Evolutionary conservation across 2,888 invertebrate species (phyloP), one percentile per base, ranked within the genome.

Genomic region (Epistrophe eligans): DNA sequence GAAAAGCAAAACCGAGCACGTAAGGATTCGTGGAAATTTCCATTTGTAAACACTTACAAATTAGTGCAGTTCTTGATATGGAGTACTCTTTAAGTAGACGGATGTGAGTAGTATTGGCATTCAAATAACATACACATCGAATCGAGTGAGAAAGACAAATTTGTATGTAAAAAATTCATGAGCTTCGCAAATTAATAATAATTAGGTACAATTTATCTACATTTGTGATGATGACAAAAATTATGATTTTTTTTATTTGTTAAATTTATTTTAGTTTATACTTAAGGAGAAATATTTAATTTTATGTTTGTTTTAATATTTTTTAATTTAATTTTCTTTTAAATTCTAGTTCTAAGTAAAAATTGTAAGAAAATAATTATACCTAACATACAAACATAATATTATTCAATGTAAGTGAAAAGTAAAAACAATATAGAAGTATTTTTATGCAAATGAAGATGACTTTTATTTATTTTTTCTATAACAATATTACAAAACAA

Each of bases 41-140:
- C 92, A 4, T 91, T 94, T 88, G 93, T 95, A 2, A 94, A 95
- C 89, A 89, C 95, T 28, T 95, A 95, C 89, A 94, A 94, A 89
- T 91, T 95, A 52, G 89, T 94, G 45, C 93, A 94, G 71, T 94
- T 95, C 91, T 90, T 95, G 28, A 94, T 95, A 90, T 95, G 95
- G 95, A 93, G 95, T 84, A 95, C 95, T 28, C 92, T 95, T 87
- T 95, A 94, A 70, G 17, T 5, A 10, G 0, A 32, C 32, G 35
- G n/a, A n/a, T n/a, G 66, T 28, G 55, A 55, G 32, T 32, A 28
- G 72, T 35, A 64, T 70, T 38, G 52, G 82, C 38, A 52, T 58
- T 55, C 52, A 58, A 55, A 9, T 5, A 11, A 43, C 13, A 35
- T 17, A 66, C 13, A 48, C 45, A 66, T 48, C 32, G 48, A 67